Conservation (phyloP, 2,113 vertebrate species). For the Columba livia region DNA sequence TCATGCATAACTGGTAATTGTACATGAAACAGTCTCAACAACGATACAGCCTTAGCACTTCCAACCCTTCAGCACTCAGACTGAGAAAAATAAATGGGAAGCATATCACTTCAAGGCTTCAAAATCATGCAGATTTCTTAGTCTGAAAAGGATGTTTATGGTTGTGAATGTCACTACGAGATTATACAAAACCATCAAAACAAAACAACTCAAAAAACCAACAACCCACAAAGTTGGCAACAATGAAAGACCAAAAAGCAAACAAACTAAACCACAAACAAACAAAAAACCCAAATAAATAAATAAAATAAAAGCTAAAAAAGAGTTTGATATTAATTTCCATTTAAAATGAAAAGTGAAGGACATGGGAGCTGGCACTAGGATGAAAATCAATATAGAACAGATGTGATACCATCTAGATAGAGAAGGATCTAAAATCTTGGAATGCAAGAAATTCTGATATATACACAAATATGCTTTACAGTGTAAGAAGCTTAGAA, state of each 20-base stretch:
- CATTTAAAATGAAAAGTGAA: not conserved
- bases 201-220: not conserved
- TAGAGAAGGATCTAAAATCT: not conserved
- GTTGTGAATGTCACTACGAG: not conserved
- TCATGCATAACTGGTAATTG: not conserved
- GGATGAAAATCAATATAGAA: not conserved
- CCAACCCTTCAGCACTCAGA: not conserved
- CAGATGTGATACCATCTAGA: not conserved
- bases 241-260: not conserved
- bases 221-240: not conserved
- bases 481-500: not conserved
- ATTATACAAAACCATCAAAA: not conserved
- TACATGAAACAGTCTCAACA: not conserved
- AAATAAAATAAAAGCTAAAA: not conserved
- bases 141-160: not conserved
- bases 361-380: not conserved
- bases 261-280: rapidly evolving
- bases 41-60: not conserved
- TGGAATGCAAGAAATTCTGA: not conserved
- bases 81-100: not conserved
- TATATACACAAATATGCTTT: not conserved
- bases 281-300: not conserved
- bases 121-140: not conserved
- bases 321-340: not conserved
- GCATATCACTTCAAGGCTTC: not conserved